Evolutionary conservation across 2,113 vertebrate genomes (phyloP), one percentile per base, ranked within the genome.

Genomic region (Pachycephala philippinensis): DNA sequence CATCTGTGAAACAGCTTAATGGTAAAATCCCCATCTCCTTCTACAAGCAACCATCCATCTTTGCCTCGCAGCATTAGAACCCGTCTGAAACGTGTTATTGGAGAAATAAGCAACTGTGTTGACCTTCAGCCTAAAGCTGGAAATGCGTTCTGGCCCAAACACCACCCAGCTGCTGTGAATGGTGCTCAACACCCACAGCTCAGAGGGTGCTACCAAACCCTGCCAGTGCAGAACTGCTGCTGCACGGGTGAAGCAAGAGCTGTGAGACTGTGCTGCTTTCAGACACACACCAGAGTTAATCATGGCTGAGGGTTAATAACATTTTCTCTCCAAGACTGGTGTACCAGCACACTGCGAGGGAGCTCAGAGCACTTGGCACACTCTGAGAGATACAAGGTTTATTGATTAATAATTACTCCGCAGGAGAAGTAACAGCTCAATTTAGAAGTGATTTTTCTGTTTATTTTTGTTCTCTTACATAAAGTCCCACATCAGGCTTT

Each of bases 321-420:
- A 33, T 66, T 74, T 93, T 57, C 59, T 61, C 57, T 53, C 37
- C 12, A 9, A 31, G 57, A 28, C 3, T 87, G 57, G 37, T 72
- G 89, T 76, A 49, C 52, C 42, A 71, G 42, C 54, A 77, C 70
- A 35, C 70, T 44, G 35, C 0, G 5, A 90, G 52, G 57, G 54
- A 83, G 75, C 50, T 93, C 49, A 42, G 59, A 81, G 50, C 60
- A 27, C 39, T 59, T 37, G 22, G 17, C 7, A 24, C 13, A 1
- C 45, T 33, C 56, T 56, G 76, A 52, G 74, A 82, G 44, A 87
- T 24, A 45, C 7, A 35, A 76, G 57, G 45, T 69, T 84, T 96
- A 94, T 78, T 86, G 91, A 94, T 95, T 82, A 87, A 82, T 91
- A 93, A 91, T 88, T 95, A 77, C 60, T 39, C 70, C 52, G 75